Evolutionary conservation across 2,888 invertebrate species (phyloP).

Genomic region (Pachycephus smyrnensis): DNA sequence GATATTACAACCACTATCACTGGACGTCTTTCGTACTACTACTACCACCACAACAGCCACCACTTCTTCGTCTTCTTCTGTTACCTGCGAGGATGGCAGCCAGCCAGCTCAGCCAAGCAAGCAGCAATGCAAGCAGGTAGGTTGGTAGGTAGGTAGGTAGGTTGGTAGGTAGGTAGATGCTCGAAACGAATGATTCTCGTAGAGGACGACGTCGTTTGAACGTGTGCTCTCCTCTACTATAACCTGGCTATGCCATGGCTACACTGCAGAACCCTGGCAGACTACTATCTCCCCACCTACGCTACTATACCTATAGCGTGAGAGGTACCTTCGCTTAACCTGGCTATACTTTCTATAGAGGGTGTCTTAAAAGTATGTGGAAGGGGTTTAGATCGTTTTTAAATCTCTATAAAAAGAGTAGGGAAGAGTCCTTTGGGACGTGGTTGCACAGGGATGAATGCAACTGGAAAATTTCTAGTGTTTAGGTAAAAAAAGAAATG

Average conservation of each 20-base stretch:
- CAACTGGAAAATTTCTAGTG: not conserved
- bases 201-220: slow-evolving; percentile 24
- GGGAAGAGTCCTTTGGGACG: not conserved
- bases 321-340: slow-evolving; percentile 31
- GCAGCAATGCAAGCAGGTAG: slow-evolving; percentile 22
- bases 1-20: not conserved
- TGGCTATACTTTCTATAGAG: slow-evolving; percentile 35
- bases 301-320: slow-evolving; percentile 17
- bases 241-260: slow-evolving; percentile 8
- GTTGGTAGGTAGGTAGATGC: slow-evolving; percentile 22
- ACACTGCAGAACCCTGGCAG: slow-evolving; percentile 17
- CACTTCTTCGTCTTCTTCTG: slow-evolving; percentile 13
- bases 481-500: not conserved
- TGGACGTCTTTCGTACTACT: not conserved
- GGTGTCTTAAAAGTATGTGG: slow-evolving; percentile 21
- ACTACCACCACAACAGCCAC: not conserved
- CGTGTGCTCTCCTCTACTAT: slow-evolving; percentile 15
- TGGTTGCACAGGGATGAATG: not conserved
- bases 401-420: not conserved
- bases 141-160: slow-evolving; percentile 32
- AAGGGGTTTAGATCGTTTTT: not conserved
- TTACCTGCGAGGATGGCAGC: slow-evolving; percentile 35
- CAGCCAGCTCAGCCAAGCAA: slow-evolving; percentile 8
- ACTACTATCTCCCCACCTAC: slow-evolving; percentile 35
- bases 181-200: slow-evolving; percentile 29